phyloP scores from a whole-genome alignment of 1,140 invertebrate species.

The Littorina saxatilis region DNA sequence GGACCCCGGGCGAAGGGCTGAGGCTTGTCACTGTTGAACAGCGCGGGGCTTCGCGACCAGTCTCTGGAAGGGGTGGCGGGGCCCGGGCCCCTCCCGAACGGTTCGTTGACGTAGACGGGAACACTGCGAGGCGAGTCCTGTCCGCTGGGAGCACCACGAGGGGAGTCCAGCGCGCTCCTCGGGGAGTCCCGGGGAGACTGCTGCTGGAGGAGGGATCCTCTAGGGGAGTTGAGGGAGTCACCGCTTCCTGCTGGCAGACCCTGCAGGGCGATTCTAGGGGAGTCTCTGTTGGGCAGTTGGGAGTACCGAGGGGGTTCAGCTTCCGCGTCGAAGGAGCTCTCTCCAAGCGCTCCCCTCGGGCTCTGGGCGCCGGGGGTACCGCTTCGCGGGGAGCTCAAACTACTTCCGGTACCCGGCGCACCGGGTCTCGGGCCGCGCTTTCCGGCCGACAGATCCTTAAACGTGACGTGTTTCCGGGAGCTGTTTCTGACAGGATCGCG shows the following conservation, averaged over 20 bases:
- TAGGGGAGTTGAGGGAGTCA: neutral
- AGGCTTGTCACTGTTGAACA: neutral
- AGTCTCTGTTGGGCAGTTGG: slow-evolving; percentile 29
- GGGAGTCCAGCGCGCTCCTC: slow-evolving; percentile 4
- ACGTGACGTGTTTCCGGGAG: slow-evolving; percentile 48
- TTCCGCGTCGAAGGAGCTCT: neutral
- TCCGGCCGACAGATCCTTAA: slow-evolving; percentile 37
- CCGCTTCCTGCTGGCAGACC: neutral
- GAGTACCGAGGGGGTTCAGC: slow-evolving; percentile 11
- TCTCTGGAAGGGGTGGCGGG: neutral
- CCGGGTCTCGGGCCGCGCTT: slow-evolving; percentile 21
- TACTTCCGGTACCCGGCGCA: neutral
- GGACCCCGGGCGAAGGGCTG: neutral
- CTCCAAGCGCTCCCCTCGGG: neutral
- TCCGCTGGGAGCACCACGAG: neutral
- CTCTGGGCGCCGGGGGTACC: neutral
- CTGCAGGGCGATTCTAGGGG: neutral
- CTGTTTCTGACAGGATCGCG: slow-evolving; percentile 41
- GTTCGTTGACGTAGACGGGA: slow-evolving; percentile 11
- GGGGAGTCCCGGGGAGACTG: slow-evolving; percentile 21
- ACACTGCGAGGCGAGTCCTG: neutral
- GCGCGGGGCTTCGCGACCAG: neutral
- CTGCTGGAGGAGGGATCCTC: neutral
- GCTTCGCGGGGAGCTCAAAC: neutral
- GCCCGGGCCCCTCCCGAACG: neutral